Evolutionary conservation across 2,888 invertebrate species (phyloP), one percentile per base, ranked within the genome.

Genomic region (Tetranychus truncatus): DNA sequence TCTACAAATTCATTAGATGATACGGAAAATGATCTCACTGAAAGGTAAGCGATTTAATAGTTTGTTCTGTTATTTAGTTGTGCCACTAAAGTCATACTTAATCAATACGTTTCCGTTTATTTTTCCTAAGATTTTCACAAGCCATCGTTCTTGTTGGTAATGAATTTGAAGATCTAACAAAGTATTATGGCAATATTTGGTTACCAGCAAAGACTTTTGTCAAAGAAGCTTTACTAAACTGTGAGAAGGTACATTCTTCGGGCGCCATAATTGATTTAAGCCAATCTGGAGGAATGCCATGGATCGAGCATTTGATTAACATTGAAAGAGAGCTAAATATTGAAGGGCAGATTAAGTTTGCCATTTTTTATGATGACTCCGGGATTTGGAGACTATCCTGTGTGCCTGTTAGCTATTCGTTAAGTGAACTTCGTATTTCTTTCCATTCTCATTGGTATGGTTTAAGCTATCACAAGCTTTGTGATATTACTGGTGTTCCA

Each of bases 261-360:
- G 95, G 95, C 0, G 87, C 91, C 83, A 92, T 99, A 73, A 83
- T 97, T 0, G 85, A 88, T 78, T 85, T 97, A 11, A 82, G 82
- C 0, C 84, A 88, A 5, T 89, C 89, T 80, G 46, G 34, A 45
- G 34, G 1, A 21, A 6, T 76, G 24, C 95, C 96, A 0, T 99
- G 95, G 95, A 92, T 92, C 81, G 89, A 91, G 75, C 95, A 96
- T 83, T 84, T 96, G 72, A 88, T 88, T 80, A 86, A 87, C 72
- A 81, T 97, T 75, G 97, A 99, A 84, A 86, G 87, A 76, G 89
- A 90, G 81, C 81, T 88, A 80, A 84, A 85, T 0, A 83, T 91
- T 7, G 84, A 85, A 66, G 74, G 75, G 8, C 75, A 76, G 20
- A 85, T 90, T 2, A 89, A 91, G 81, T 90, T 88, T 84, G 87